Evolutionary conservation across 2,797 vertebrate species (phyloP).

Genomic region (Silurus lanzhouensis): DNA sequence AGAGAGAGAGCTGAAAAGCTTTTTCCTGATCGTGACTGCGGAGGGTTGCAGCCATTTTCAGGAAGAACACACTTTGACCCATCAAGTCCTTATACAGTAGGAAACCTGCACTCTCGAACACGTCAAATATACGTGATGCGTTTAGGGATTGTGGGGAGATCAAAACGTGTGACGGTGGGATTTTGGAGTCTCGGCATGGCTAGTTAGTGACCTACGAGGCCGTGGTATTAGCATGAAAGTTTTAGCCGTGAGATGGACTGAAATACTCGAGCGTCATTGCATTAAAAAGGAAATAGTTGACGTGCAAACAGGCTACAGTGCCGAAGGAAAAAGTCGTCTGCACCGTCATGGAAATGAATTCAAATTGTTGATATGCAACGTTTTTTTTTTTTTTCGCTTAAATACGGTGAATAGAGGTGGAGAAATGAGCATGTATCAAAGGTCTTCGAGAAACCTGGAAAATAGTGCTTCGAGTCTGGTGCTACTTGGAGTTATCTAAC

Average conservation of each 20-base stretch:
- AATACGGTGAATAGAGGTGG: no score
- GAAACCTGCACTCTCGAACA: background rate
- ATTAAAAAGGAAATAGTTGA: background rate
- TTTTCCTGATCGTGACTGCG: slow-evolving; percentile 74
- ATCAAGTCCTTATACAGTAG: background rate
- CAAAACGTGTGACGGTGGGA: no score
- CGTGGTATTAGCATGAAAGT: no score
- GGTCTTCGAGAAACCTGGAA: no score
- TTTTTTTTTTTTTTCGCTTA: background rate
- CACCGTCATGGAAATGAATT: background rate
- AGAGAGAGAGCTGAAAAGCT: slow-evolving; percentile 63
- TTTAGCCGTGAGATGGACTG: background rate
- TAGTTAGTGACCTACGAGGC: no score
- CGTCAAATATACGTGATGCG: background rate
- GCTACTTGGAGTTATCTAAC: slow-evolving; percentile 74
- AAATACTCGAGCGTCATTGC: background rate
- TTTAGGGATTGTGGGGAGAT: background rate
- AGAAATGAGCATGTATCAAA: no score
- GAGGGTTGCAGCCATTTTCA: slow-evolving; percentile 71
- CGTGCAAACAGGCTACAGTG: background rate
- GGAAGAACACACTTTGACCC: background rate
- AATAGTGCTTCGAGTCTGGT: slow-evolving; percentile 64
- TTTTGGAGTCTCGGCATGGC: no score
- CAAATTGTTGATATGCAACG: no score
- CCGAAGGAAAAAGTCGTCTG: background rate